Base-by-base conservation (phyloP, 2,888 invertebrate species). In the Sphinx pinastri region DNA sequence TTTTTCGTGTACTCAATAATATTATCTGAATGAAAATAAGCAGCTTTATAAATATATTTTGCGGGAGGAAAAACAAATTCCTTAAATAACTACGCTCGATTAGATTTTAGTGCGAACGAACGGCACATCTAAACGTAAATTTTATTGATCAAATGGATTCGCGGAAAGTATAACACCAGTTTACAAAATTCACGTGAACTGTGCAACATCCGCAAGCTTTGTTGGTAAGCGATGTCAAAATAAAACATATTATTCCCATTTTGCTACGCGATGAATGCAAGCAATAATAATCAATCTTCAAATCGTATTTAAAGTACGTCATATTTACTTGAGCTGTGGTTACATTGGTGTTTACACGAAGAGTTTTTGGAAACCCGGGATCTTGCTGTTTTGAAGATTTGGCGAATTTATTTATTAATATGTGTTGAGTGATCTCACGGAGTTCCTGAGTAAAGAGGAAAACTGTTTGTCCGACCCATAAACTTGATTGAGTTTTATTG, bases 221-320 rank as follows among this genome's bases (percentile, higher is more conserved):
- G 63, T 55, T 2, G 49, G 55, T 55, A 68, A 60, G 2, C n/a
- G 54, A 59, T 52, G 54, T 59, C 52, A 68, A 67, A 58, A 70
- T 70, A 67, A 58, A 16, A 70, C 67, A 58, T 57, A 45, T 58
- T 38, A 38, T 38, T 8, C 12, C 58, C 58, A 38, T 52, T 52
- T 52, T n/a, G 45, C 45, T 51, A 58, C 69, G 51, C 16, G 52
- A 45, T 51, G 57, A 70, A 63, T 54, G 72, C 68, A 68, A 63
- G 68, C 59, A 69, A 68, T 68, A 73, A 73, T 68, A 73, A 47
- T 74, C 73, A 70, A 68, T 66, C 60, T 67, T 68, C 52, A 63
- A 71, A 67, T 54, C 68, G 51, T 71, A 69, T 74, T 74, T 68
- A 51, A 52, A 71, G 49, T 54, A 55, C 63, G 68, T 49, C 63